Evolutionary conservation across 2,888 invertebrate species (phyloP).

Genomic region (Monochamus alternatus): DNA sequence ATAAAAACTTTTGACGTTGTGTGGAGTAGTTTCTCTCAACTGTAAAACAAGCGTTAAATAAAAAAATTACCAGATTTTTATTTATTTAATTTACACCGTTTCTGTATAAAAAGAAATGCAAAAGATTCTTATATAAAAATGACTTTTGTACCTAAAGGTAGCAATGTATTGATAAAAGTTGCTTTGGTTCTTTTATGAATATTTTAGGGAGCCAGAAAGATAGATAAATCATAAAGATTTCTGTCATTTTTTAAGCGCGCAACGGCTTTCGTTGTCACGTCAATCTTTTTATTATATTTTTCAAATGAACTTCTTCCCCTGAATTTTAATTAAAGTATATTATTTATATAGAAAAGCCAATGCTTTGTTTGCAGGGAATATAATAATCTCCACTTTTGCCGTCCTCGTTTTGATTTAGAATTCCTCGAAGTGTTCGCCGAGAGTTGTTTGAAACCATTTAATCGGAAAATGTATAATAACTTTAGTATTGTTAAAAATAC

Average conservation of each 20-base stretch:
- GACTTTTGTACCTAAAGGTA: constrained; percentile 15
- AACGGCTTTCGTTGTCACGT: constrained; percentile 25
- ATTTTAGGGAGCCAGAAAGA: constrained; percentile 30
- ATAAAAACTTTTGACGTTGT: too few species aligned
- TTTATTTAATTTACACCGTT: not conserved
- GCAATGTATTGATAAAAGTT: constrained; percentile 36
- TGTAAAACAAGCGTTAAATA: too few species aligned
- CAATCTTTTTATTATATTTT: constrained; percentile 34
- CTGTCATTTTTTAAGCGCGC: constrained; percentile 33
- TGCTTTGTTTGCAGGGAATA: constrained; percentile 15
- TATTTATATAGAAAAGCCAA: constrained; percentile 21
- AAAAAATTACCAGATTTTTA: too few species aligned
- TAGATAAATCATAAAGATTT: constrained; percentile 36
- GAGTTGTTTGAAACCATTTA: constrained; percentile 17
- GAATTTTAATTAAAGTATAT: constrained; percentile 38
- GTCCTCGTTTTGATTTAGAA: constrained; percentile 8
- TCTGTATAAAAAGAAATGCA: not conserved
- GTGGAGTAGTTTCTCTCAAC: too few species aligned
- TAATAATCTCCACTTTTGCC: constrained; percentile 8
- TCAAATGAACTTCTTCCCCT: constrained; percentile 34
- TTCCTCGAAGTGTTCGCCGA: constrained; percentile 4
- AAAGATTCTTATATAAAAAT: constrained; percentile 19
- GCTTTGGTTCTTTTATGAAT: constrained; percentile 34
- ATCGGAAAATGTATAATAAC: constrained; percentile 12
- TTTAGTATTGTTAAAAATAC: constrained; percentile 9